A percentile compares a stretch with the other conserved stretches of the same genome.
These are phyloP conservation scores for Argyrosomus regius DNA, from an alignment of 2,797 vertebrate species.

Conservation along the genomic window DNA sequence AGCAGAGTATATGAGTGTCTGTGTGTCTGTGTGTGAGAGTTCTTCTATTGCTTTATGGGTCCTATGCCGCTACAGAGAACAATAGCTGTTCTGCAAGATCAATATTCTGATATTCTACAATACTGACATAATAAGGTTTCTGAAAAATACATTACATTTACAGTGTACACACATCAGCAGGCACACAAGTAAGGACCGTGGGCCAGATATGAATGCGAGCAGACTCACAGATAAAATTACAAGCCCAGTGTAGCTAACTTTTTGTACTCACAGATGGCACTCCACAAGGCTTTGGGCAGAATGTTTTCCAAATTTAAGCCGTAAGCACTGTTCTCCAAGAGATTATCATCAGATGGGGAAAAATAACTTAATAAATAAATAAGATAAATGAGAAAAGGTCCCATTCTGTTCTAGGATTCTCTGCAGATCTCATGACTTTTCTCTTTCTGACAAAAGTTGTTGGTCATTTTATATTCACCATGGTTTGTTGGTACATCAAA, in stretches of 20 bases:
- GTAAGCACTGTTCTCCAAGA: slow-evolving; percentile 10
- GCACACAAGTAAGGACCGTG: background rate
- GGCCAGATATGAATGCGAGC: no score
- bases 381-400: slow-evolving; percentile 14
- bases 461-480: slow-evolving; percentile 9
- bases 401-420: slow-evolving; percentile 41
- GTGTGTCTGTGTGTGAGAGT: slow-evolving; percentile 36
- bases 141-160: slow-evolving; percentile 62
- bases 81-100: slow-evolving; percentile 70
- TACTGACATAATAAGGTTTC: slow-evolving; percentile 50
- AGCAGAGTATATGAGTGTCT: slow-evolving; percentile 63
- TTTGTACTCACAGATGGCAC: slow-evolving; percentile 5
- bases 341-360: slow-evolving; percentile 41
- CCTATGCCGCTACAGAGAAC: slow-evolving; percentile 61
- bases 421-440: slow-evolving; percentile 47
- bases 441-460: slow-evolving; percentile 18
- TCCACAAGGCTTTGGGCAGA: slow-evolving; percentile 2
- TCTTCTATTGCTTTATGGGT: slow-evolving; percentile 63
- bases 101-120: slow-evolving; percentile 54
- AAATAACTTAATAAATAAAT: slow-evolving; percentile 2
- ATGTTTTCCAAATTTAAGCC: slow-evolving; percentile 19
- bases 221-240: slow-evolving; percentile 15
- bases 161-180: slow-evolving; percentile 31
- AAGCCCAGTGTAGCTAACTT: slow-evolving; percentile 8
- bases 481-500: slow-evolving; percentile 13